phyloP scores from a whole-genome alignment of 2,888 invertebrate species.

The Cryptocheilus praepositus region DNA sequence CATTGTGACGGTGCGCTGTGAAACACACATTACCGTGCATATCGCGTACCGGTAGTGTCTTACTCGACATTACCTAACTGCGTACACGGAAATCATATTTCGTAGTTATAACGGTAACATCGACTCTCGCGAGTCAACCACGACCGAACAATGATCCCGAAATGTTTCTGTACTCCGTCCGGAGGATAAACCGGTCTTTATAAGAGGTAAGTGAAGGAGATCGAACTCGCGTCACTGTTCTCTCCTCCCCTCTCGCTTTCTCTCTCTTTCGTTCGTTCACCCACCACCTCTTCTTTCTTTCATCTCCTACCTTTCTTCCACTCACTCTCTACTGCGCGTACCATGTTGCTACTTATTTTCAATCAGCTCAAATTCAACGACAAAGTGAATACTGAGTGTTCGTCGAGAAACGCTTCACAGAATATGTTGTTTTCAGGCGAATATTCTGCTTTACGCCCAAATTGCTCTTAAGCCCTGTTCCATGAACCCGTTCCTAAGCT shows the following conservation, averaged over 20 bases:
- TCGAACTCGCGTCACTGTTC: slow-evolving; percentile 53
- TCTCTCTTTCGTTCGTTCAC: too few species aligned
- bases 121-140: slow-evolving; percentile 8
- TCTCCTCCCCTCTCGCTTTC: slow-evolving; percentile 8
- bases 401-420: slow-evolving; percentile 33
- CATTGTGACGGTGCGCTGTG: too few species aligned
- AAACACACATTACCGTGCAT: too few species aligned
- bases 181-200: slow-evolving; percentile 50
- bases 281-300: too few species aligned
- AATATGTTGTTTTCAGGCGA: slow-evolving; percentile 21
- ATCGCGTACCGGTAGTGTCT: too few species aligned
- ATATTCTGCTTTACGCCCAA: background rate
- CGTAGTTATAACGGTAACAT: background rate
- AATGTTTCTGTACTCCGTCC: slow-evolving; percentile 36
- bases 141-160: slow-evolving; percentile 47
- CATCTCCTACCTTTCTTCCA: too few species aligned
- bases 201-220: slow-evolving; percentile 42
- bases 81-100: slow-evolving; percentile 5
- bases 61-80: too few species aligned
- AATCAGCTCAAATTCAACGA: slow-evolving; percentile 46
- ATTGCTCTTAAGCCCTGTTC: too few species aligned
- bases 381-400: slow-evolving; percentile 38
- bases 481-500: too few species aligned
- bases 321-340: too few species aligned
- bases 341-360: slow-evolving; percentile 45